These are phyloP conservation scores for Callaeas wilsoni DNA, from an alignment of 2,113 vertebrate species.

Conservation along the genomic window DNA sequence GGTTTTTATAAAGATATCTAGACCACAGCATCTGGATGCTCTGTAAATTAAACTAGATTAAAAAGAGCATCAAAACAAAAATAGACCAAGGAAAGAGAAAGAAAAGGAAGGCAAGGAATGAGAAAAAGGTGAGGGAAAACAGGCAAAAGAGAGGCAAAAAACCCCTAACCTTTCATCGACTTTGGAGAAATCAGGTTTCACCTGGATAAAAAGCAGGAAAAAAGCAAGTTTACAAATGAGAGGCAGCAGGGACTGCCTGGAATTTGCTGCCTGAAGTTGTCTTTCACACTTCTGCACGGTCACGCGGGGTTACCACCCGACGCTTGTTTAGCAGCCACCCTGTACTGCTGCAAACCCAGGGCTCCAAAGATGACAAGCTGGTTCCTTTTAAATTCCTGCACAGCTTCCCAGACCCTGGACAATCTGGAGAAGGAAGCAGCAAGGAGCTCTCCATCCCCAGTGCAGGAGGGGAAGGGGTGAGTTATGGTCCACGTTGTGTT, in stretches of 20 bases:
- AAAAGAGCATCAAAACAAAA: background rate
- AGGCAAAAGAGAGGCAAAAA: background rate
- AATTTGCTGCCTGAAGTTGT: background rate
- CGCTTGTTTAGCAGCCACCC: background rate
- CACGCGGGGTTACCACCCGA: background rate
- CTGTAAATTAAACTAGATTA: background rate
- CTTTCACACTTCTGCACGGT: background rate
- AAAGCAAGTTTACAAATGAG: background rate
- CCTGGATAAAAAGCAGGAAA: background rate
- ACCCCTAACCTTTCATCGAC: background rate
- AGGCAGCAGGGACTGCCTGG: background rate
- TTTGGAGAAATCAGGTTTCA: background rate
- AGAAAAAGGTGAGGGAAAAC: background rate
- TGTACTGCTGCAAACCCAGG: background rate
- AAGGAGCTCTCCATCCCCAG: background rate
- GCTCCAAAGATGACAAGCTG: background rate
- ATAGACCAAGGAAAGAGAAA: background rate
- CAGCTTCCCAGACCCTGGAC: background rate
- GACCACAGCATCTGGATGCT: background rate
- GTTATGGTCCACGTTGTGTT: slow-evolving; percentile 52
- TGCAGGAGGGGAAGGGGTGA: background rate
- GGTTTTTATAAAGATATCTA: background rate
- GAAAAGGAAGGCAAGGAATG: background rate
- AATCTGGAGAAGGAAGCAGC: background rate
- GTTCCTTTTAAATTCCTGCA: background rate